Conservation (phyloP, 2,797 vertebrate genomes). For the Poecilia picta region DNA sequence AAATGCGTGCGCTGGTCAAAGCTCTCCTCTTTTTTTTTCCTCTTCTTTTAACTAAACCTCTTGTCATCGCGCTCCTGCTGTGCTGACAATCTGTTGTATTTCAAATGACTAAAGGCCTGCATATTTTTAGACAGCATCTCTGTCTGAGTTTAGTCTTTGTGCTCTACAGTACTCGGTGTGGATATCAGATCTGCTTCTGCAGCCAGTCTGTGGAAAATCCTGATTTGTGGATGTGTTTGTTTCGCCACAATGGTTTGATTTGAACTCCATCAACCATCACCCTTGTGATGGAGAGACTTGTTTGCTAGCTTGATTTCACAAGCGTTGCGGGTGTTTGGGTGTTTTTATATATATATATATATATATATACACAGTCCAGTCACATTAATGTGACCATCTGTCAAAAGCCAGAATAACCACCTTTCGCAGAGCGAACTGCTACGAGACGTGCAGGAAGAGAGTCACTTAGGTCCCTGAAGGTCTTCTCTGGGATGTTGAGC, state of each 20-base stretch:
- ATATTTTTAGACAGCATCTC: neutral
- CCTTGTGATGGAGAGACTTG: conserved; percentile 16
- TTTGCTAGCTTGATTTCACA: conserved; percentile 32
- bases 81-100: neutral
- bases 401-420: too few species aligned
- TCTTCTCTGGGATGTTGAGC: too few species aligned
- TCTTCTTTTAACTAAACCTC: neutral
- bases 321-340: conserved; percentile 22
- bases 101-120: neutral
- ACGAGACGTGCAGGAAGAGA: too few species aligned
- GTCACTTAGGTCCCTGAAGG: too few species aligned
- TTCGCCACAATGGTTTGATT: conserved; percentile 10
- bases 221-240: conserved; percentile 15
- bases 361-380: conserved; percentile 11
- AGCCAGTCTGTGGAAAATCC: conserved; percentile 14
- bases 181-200: neutral
- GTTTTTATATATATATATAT: conserved; percentile 5
- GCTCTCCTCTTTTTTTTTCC: neutral
- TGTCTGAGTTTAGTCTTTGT: neutral
- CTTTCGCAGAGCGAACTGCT: too few species aligned
- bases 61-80: neutral
- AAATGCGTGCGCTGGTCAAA: neutral
- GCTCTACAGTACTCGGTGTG: neutral
- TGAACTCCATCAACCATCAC: neutral
- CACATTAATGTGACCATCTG: too few species aligned